Percentiles rank a stretch among this genome's conserved stretches.
Evolutionary conservation across 2,797 vertebrate genomes (phyloP).

Genomic region (Anisognathus igniventris): DNA sequence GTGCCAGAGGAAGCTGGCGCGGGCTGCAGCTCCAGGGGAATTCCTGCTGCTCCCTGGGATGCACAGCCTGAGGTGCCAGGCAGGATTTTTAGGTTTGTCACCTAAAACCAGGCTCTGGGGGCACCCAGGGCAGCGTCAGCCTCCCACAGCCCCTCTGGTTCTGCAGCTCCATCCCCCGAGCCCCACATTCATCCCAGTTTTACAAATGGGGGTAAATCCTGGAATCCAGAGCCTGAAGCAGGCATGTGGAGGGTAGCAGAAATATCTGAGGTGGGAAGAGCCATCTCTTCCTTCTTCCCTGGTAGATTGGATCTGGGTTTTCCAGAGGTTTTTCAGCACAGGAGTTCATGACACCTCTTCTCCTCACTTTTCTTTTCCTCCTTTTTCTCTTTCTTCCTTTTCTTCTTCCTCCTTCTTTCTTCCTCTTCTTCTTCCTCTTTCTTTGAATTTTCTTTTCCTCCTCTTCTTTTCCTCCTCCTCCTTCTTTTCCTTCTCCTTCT

Average conservation of each 20-base stretch:
- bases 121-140: not conserved
- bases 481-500: not conserved
- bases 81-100: no score
- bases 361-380: no score
- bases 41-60: no score
- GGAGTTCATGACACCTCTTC: not conserved
- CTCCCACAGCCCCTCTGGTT: accelerated
- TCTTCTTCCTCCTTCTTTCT: not conserved
- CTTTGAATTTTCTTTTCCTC: not conserved
- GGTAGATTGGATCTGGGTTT: not conserved
- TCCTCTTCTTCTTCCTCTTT: no score
- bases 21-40: no score
- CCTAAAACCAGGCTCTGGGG: not conserved
- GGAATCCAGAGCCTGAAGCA: not conserved
- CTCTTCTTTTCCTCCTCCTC: not conserved
- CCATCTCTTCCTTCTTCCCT: not conserved
- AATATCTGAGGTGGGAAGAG: accelerated
- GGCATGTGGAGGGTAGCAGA: accelerated
- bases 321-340: not conserved
- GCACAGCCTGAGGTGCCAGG: no score
- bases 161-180: not conserved
- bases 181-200: accelerated
- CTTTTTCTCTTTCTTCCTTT: accelerated
- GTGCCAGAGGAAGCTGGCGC: no score
- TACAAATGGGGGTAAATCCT: not conserved